These are phyloP conservation scores for Pseudopodoces humilis DNA, from an alignment of 2,113 vertebrate genomes.

Conservation along the genomic window DNA sequence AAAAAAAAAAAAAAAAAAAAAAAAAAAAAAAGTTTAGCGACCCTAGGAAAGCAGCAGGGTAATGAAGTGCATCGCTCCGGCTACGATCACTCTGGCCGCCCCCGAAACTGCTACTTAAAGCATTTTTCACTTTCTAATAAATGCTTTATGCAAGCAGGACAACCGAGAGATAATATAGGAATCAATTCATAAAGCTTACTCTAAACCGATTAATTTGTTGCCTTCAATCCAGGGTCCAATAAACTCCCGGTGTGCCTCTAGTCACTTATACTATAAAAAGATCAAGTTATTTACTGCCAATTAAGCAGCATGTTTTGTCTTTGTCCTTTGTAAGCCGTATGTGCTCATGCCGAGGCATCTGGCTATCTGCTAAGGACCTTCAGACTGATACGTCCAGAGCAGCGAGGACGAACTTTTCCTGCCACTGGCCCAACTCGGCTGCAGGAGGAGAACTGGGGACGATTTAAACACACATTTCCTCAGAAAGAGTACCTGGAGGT, in stretches of 20 bases:
- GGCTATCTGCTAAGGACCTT: slow-evolving; percentile 70
- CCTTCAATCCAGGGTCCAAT: slow-evolving; percentile 74
- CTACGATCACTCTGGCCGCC: slow-evolving; percentile 1
- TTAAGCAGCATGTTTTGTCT: slow-evolving; percentile 81
- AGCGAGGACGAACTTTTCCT: slow-evolving; percentile 68
- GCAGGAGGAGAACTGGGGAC: slow-evolving; percentile 60
- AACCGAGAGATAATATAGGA: slow-evolving; percentile 73
- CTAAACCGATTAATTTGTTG: slow-evolving; percentile 81
- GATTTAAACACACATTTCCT: slow-evolving; percentile 73
- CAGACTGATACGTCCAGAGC: slow-evolving; percentile 59
- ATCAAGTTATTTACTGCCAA: slow-evolving; percentile 85
- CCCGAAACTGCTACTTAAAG: slow-evolving; percentile 36
- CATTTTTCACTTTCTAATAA: slow-evolving; percentile 70
- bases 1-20: neutral
- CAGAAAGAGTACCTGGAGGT: slow-evolving; percentile 78
- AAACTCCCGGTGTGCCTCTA: slow-evolving; percentile 77
- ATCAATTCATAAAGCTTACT: slow-evolving; percentile 83
- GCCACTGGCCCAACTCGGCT: slow-evolving; percentile 70
- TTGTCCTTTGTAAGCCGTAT: slow-evolving; percentile 75
- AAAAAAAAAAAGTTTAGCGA: slow-evolving; percentile 39
- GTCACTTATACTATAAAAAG: slow-evolving; percentile 82
- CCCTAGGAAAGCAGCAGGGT: slow-evolving; percentile 62
- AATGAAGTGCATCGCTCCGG: slow-evolving; percentile 34
- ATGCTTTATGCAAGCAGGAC: slow-evolving; percentile 58
- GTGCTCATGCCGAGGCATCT: slow-evolving; percentile 70